Conservation (phyloP, 2,113 vertebrate species). For the Verasper variegatus region DNA sequence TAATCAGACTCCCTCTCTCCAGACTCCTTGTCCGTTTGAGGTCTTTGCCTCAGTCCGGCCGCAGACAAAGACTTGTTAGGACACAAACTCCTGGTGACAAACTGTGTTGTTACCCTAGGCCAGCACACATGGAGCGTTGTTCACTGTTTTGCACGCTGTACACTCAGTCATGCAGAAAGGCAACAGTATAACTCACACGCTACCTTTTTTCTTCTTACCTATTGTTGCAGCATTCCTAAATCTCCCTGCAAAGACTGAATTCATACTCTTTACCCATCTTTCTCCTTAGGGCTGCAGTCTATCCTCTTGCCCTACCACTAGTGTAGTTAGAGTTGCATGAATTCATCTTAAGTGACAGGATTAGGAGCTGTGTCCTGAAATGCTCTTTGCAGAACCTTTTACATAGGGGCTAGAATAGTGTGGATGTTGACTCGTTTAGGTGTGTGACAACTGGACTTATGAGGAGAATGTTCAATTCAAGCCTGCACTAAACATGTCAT, state of each 20-base stretch:
- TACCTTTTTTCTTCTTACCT: constrained; percentile 2
- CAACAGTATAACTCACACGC: constrained; percentile 2
- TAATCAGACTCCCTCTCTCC: constrained; percentile 52
- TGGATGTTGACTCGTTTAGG: constrained; percentile 15
- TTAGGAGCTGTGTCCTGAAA: constrained; percentile 32
- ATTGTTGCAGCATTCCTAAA: background rate
- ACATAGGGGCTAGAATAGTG: background rate
- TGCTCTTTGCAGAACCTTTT: constrained; percentile 36
- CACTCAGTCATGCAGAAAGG: constrained; percentile 37
- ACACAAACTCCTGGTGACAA: constrained; percentile 53
- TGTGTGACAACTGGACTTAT: constrained; percentile 26
- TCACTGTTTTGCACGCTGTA: constrained; percentile 9
- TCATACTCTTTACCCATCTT: background rate
- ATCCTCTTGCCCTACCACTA: constrained; percentile 1
- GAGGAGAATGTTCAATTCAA: background rate
- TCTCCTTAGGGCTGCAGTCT: constrained; percentile 9
- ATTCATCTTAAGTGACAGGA: constrained; percentile 44
- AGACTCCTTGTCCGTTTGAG: constrained; percentile 43
- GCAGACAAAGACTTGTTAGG: constrained; percentile 47
- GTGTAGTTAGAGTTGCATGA: constrained; percentile 15
- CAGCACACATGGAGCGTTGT: background rate
- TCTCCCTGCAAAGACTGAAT: background rate
- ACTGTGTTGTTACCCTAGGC: constrained; percentile 31
- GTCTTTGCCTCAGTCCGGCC: constrained; percentile 43
- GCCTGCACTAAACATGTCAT: background rate